A percentile compares a stretch with the other conserved stretches of the same genome.
phyloP scores from a whole-genome alignment of 2,888 invertebrate species.

The Ornithoptera alexandrae region DNA sequence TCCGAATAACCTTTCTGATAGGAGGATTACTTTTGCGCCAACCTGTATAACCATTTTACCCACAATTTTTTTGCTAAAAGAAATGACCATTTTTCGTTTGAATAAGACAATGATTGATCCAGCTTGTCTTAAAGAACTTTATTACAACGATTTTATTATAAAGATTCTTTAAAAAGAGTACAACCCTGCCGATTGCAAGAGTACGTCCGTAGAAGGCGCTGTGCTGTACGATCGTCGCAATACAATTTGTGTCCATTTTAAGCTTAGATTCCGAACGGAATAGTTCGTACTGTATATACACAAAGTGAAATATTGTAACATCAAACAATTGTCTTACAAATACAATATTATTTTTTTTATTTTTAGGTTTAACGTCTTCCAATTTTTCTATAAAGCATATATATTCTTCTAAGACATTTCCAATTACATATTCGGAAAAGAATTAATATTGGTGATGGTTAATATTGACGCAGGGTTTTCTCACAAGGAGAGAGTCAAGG shows the following conservation, averaged over 20 bases:
- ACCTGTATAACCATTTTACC: too few species aligned
- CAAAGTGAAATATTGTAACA: not conserved
- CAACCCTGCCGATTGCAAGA: constrained; percentile 18
- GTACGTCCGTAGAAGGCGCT: constrained; percentile 4
- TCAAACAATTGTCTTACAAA: not conserved
- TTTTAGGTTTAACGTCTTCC: too few species aligned
- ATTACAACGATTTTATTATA: not conserved
- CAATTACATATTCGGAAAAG: too few species aligned
- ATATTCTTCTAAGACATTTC: too few species aligned
- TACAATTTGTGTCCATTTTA: constrained; percentile 31
- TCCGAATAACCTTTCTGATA: too few species aligned
- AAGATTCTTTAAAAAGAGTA: not conserved
- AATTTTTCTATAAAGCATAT: too few species aligned
- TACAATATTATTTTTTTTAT: too few species aligned
- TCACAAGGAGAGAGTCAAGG: too few species aligned
- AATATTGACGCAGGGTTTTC: not conserved
- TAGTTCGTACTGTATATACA: not conserved
- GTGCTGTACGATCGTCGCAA: constrained; percentile 15
- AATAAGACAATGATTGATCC: not conserved
- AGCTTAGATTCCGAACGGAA: constrained; percentile 4
- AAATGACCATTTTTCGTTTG: too few species aligned
- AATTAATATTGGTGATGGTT: not conserved
- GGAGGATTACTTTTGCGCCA: too few species aligned
- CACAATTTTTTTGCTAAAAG: too few species aligned
- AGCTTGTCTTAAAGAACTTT: not conserved